A percentile compares a stretch with the other conserved stretches of the same genome.
These are phyloP conservation scores for Tenthredo distinguenda DNA, from an alignment of 2,888 invertebrate species.

Conservation along the genomic window DNA sequence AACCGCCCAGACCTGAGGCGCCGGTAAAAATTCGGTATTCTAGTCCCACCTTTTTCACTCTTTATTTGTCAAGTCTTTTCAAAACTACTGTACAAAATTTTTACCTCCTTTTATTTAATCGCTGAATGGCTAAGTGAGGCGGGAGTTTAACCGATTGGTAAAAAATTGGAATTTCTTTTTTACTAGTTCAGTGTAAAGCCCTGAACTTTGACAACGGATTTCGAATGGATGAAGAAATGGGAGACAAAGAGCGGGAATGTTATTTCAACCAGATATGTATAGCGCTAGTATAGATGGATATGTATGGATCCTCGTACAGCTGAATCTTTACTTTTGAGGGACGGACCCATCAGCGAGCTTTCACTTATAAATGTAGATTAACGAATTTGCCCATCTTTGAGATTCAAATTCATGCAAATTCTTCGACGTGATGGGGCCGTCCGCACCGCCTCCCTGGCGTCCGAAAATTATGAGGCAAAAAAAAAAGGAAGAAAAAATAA, in stretches of 20 bases:
- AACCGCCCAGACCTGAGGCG: background rate
- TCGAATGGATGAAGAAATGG: too few relatives aligned
- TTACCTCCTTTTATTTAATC: too few relatives aligned
- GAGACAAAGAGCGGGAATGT: too few relatives aligned
- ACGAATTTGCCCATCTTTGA: slow-evolving; percentile 61
- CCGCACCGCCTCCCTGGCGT: background rate
- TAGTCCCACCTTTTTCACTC: background rate
- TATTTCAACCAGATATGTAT: too few relatives aligned
- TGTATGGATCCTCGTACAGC: background rate
- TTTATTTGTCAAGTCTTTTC: too few relatives aligned
- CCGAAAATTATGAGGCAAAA: slow-evolving; percentile 33
- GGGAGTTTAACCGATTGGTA: too few relatives aligned
- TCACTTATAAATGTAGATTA: slow-evolving; percentile 53
- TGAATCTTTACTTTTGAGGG: slow-evolving; percentile 1
- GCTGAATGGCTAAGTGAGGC: too few relatives aligned
- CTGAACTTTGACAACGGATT: too few relatives aligned
- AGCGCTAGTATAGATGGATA: background rate
- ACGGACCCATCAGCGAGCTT: background rate
- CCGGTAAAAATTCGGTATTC: background rate
- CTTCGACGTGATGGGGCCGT: background rate
- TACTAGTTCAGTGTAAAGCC: too few relatives aligned
- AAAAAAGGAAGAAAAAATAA: background rate
- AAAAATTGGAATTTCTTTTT: too few relatives aligned
- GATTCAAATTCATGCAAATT: slow-evolving; percentile 65
- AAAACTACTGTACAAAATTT: too few relatives aligned